Evolutionary conservation across 2,113 vertebrate genomes (phyloP).

Genomic region (Neopipo cinnamomea): DNA sequence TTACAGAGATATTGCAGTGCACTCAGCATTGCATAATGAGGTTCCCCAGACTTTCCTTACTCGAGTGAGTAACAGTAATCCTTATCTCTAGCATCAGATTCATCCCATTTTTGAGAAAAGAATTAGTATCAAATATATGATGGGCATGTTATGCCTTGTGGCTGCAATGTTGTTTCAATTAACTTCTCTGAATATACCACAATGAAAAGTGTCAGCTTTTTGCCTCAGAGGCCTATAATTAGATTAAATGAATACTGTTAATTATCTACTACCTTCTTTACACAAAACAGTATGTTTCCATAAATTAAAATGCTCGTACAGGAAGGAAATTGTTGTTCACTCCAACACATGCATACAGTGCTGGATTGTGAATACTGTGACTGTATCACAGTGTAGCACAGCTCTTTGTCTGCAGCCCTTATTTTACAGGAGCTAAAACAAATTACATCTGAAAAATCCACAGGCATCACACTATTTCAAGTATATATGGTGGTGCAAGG

Average conservation of each 20-base stretch:
- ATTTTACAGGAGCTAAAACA: neutral
- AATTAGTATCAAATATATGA: slow-evolving; percentile 30
- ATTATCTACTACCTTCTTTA: slow-evolving; percentile 64
- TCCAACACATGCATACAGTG: neutral
- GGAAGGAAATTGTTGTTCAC: slow-evolving; percentile 23
- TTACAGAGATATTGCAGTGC: slow-evolving; percentile 46
- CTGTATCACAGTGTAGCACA: neutral
- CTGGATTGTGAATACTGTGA: neutral
- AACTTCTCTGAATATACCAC: slow-evolving; percentile 65
- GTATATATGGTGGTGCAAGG: neutral
- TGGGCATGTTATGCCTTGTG: slow-evolving; percentile 59
- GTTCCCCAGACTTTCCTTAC: slow-evolving; percentile 28
- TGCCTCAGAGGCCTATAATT: slow-evolving; percentile 61
- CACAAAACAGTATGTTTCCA: slow-evolving; percentile 56
- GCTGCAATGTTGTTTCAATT: slow-evolving; percentile 60
- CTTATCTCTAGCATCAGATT: slow-evolving; percentile 51
- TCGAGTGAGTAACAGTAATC: slow-evolving; percentile 14
- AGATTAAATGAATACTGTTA: slow-evolving; percentile 61
- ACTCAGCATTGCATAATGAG: slow-evolving; percentile 47
- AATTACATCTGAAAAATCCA: neutral
- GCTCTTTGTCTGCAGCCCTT: slow-evolving; percentile 11
- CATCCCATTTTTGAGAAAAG: neutral
- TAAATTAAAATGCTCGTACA: slow-evolving; percentile 52
- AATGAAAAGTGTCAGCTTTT: slow-evolving; percentile 63
- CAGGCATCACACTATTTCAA: neutral